Conservation (phyloP, 2,113 vertebrate species). For the Callipepla californica region DNA sequence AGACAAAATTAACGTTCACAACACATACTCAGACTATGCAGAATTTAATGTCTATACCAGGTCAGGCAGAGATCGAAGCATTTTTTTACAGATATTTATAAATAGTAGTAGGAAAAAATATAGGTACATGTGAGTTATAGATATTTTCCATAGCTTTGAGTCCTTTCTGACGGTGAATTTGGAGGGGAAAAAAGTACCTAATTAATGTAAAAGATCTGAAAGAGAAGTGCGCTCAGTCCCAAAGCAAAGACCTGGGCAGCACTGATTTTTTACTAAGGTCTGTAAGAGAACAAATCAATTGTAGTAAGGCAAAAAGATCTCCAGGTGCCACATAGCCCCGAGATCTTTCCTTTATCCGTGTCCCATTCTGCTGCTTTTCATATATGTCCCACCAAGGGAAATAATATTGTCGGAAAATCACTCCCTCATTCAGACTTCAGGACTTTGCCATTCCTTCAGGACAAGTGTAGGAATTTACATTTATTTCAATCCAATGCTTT, state of each 20-base stretch:
- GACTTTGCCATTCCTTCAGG: background rate
- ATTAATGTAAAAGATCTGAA: background rate
- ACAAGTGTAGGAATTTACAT: background rate
- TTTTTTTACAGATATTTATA: background rate
- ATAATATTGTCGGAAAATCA: background rate
- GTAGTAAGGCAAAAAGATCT: background rate
- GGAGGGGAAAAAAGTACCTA: fast-evolving
- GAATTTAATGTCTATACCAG: background rate
- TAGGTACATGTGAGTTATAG: fast-evolving
- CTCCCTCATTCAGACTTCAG: background rate
- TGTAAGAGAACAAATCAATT: background rate
- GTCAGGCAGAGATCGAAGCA: background rate
- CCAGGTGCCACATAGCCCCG: background rate
- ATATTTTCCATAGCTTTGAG: background rate
- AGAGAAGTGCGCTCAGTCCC: background rate
- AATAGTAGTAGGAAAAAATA: background rate
- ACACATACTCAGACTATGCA: background rate
- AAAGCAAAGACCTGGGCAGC: background rate
- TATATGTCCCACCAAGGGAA: background rate
- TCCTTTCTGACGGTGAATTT: background rate
- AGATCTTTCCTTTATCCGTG: background rate
- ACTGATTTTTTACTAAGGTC: background rate
- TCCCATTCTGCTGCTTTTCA: background rate
- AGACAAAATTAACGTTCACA: background rate
- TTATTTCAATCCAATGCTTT: background rate